phyloP scores from a whole-genome alignment of 2,797 vertebrate species.

The Pseudopleuronectes americanus region DNA sequence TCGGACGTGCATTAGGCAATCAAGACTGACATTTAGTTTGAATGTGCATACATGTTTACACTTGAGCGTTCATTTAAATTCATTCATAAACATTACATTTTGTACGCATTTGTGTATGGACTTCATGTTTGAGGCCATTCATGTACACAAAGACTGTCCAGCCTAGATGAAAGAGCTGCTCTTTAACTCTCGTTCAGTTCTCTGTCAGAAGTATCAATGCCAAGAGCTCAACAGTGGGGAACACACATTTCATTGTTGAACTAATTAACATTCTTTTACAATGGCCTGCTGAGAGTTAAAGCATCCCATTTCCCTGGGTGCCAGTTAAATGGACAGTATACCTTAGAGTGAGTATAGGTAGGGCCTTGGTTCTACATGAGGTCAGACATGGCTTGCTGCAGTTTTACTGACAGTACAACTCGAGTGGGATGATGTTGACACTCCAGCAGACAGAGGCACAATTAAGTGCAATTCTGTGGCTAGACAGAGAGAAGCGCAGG shows the following conservation, averaged over 20 bases:
- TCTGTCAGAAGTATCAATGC: slow-evolving; percentile 72
- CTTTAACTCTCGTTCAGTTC: slow-evolving; percentile 63
- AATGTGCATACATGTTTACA: slow-evolving; percentile 18
- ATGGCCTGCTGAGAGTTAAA: slow-evolving; percentile 69
- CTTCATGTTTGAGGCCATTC: slow-evolving; percentile 27
- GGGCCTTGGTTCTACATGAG: slow-evolving; percentile 33
- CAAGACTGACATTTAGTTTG: background rate
- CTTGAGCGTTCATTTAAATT: slow-evolving; percentile 15
- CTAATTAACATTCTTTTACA: slow-evolving; percentile 82
- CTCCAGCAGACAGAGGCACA: slow-evolving; percentile 61
- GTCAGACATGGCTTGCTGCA: slow-evolving; percentile 54
- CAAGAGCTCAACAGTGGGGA: slow-evolving; percentile 63
- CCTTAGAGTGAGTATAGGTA: slow-evolving; percentile 61
- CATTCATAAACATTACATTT: slow-evolving; percentile 12
- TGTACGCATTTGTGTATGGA: slow-evolving; percentile 3
- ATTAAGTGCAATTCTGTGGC: slow-evolving; percentile 78
- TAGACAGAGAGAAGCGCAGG: slow-evolving; percentile 66
- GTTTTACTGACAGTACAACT: slow-evolving; percentile 50
- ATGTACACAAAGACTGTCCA: slow-evolving; percentile 4
- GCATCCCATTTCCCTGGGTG: slow-evolving; percentile 54
- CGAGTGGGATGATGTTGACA: slow-evolving; percentile 37
- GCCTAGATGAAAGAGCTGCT: slow-evolving; percentile 62
- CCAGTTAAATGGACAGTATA: slow-evolving; percentile 71
- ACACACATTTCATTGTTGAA: slow-evolving; percentile 72
- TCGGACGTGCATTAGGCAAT: background rate